Evolutionary conservation across 2,888 invertebrate genomes (phyloP), one percentile per base, ranked within the genome.

Genomic region (Danaus chrysippus): DNA sequence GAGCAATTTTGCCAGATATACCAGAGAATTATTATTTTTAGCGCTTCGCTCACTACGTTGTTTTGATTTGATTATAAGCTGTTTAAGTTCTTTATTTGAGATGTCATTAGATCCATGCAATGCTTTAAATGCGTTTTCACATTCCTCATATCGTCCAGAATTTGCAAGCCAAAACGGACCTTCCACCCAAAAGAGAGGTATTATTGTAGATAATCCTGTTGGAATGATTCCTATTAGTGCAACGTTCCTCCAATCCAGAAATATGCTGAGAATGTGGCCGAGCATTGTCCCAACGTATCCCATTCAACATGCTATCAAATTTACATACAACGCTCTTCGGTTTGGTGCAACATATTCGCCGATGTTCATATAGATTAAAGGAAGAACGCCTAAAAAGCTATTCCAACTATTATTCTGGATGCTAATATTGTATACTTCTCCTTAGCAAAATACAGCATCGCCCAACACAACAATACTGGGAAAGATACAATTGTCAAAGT

Each of bases 161-260:
- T 70, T 65, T 0, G 73, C 73, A 12, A 73, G 46, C 73, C 72
- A 73, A 0, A 64, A 66, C 1, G 72, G 72, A 44, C 71, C 71
- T 54, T 73, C 72, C 0, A 68, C 65, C 68, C 67, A 73, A 62
- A 71, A 69, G 0, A 67, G 17, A 3, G 70, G 69, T 1, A 69
- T 15, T 1, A 71, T 34, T 10, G 54, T 59, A 3, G 68, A 68
- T 12, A 70, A 58, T 10, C 58, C 55, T 0, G 70, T 59, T 1
- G 70, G 70, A 13, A 70, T 63, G 0, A 68, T 57, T 10, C 71
- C 72, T 8, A 73, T 56, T 1, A 71, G 52, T 1, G 69, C 68
- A 10, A 72, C 71, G 9, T 52, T 58, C 61, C 63, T 67, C 71
- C 72, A 73, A 54, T 72, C 59, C 13, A 70, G 44, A n/a, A 67